Base-by-base conservation (phyloP, 2,113 vertebrate genomes). In the Podarcis muralis region DNA sequence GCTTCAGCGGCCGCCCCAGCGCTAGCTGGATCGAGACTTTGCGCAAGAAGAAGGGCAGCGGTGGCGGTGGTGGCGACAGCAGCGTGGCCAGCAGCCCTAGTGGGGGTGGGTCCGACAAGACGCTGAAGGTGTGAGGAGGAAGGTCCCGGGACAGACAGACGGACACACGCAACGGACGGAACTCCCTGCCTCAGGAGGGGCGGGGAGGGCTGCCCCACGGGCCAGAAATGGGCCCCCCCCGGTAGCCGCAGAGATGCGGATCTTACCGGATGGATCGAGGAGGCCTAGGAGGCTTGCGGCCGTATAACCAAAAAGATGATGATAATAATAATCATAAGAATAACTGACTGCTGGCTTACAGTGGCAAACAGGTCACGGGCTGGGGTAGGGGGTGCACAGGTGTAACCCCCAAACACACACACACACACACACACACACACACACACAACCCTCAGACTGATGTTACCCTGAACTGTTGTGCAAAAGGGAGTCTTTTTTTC, bases 21-120 rank as follows among this genome's bases (percentile, higher is more conserved):
- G 88, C 96, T 88, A 96, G 97, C 95, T 99, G 98, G 98, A 98
- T 99, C 0, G 98, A 99, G 91, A 98, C 98, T 1, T 96, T 99
- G 57, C 96, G 98, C 83, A 97, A 97, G 92, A 99, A 98, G 96
- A 99, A 98, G 71, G 92, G 94, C 0, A 11, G 80, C 2, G 59
- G 43, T 0, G 81, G 80, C 0, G 69, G 57, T 2, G 93, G 93
- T 68, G 30, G 94, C 0, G 18, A 89, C 0, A 90, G 95, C 15
- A 89, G 94, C 88, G 92, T 94, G 59, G 0, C 62, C 1, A 88
- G 88, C 3, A 27, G 88, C 92, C 92, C 92, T 75, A 93, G 93
- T 75, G 5, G 95, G 0, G 65, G 88, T 0, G 1, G 48, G 0
- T 69, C 92, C 0, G 95, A 96, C 6, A 96, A 91, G 89, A 81